Base-by-base conservation (phyloP, 2,888 invertebrate genomes). In the Eupithecia abbreviata region DNA sequence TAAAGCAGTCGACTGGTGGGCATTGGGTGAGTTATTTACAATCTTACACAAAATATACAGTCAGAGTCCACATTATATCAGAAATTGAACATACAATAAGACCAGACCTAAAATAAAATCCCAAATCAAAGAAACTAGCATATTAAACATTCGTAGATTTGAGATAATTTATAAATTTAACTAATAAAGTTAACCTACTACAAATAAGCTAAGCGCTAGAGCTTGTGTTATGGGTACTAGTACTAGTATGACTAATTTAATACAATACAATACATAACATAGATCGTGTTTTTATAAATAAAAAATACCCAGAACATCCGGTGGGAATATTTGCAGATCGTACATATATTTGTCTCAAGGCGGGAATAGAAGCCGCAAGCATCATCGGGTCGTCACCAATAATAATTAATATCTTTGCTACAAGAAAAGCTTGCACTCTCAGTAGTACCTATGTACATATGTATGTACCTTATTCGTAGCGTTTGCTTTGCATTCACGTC, bases 1-100 rank as follows among this genome's bases (percentile, higher is more conserved):
- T 90, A 98, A 98, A 90, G 99, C 99, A 9, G 99, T 99, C 0
- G 99, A 99, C 90, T 99, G 99, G 99, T 99, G 99, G 99, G 99
- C 99, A 41, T 95, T 99, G 87, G 99, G 98, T 98, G 91, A 92
- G 77, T 49, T 45, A 45, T 13, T 18, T 18, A 45, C 10, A 30
- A 18, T 58, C 0, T 2, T n/a, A 51, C 0, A 55, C 51, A 6
- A 4, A 5, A 15, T n/a, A 55, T 2, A n/a, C n/a, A 55, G 55
- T 10, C 3, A 58, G 9, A 58, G 18, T 18, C 9, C 3, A 51
- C 5, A 51, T 15, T 15, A 15, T 51, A 51, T 12, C 51, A 51
- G 15, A 9, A n/a, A 18, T 58, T 18, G 18, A 3, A 9, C n/a
- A n/a, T 55, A 7, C n/a, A 18, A 58, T 3, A 3, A 58, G 9